Base-by-base conservation (phyloP, 2,113 vertebrate species). In the Phaetusa simplex region DNA sequence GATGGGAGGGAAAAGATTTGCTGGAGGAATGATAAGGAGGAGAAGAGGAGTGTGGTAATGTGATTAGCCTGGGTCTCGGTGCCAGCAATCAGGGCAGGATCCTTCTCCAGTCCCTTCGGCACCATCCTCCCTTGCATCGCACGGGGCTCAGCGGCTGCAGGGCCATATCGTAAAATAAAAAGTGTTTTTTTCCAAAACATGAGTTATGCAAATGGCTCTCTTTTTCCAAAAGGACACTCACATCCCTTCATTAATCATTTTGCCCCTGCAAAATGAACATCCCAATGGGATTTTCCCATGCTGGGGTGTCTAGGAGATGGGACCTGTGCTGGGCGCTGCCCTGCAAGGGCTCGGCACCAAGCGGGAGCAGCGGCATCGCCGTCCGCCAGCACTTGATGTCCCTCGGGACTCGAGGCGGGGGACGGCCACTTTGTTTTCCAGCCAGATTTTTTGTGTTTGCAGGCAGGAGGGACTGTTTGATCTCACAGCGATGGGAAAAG, bases 401-500 rank as follows among this genome's bases (percentile, higher is more conserved):
- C 50, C 59, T 22, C 3, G 3, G 92, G 62, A 71, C 26, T 8
- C 1, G 0, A 50, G 20, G 66, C 14, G 2, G 40, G 81, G 61
- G 4, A 22, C 2, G 2, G 36, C 9, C 17, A 4, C 64, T 95
- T 76, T 78, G 87, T 93, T 91, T 92, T 50, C 52, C 80, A 83
- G 90, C 49, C 95, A 90, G 93, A 42, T 4, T 62, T 70, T 95
- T 74, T 72, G 52, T 24, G 43, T 86, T 53, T 52, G 69, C 96
- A 86, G 96, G 94, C 94, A 22, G 95, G 92, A 91, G 86, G 96
- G 78, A 64, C 53, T 1, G 43, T 96, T 96, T 96, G 97, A 94
- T 96, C 88, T 86, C 10, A 0, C 61, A 4, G 66, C 0, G 6
- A 38, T 49, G 83, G 82, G 85, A 86, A 93, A 82, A 94, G 81